phyloP scores from a whole-genome alignment of 2,113 vertebrate genomes.

The Ovis canadensis region DNA sequence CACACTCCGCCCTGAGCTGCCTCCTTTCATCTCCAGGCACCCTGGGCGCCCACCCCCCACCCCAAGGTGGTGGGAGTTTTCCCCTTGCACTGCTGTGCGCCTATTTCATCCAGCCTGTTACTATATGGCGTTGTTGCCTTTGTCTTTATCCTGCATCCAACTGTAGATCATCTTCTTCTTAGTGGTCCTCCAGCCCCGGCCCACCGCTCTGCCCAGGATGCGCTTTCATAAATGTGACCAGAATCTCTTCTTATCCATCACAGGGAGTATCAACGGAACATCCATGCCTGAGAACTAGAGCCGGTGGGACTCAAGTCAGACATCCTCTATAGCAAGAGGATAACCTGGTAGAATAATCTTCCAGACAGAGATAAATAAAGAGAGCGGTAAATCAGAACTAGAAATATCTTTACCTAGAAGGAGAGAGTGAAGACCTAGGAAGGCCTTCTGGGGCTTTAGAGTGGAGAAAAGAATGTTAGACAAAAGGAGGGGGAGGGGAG shows the following conservation, averaged over 20 bases:
- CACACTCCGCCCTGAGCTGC: not conserved
- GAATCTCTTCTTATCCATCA: not conserved
- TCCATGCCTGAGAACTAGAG: not conserved
- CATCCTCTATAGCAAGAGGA: not conserved
- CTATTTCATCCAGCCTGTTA: not conserved
- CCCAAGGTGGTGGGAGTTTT: not conserved
- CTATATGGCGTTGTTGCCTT: not conserved
- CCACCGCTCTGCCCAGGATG: not conserved
- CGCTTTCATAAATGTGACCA: not conserved
- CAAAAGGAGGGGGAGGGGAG: not conserved
- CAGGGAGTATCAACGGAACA: not conserved
- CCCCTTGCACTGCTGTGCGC: not conserved
- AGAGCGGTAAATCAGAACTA: slow-evolving; percentile 18
- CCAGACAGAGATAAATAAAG: not conserved
- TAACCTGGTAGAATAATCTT: not conserved
- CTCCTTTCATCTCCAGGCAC: not conserved
- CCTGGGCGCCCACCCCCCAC: fast-evolving
- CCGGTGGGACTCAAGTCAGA: not conserved
- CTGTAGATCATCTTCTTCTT: not conserved
- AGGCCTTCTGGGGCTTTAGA: not conserved
- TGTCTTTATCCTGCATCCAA: not conserved
- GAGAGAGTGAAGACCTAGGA: not conserved
- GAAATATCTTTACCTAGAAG: not conserved
- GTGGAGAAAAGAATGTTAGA: not conserved
- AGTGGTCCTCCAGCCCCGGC: not conserved